Conservation (phyloP, 1,140 invertebrate genomes). For the Pissodes strobi region DNA sequence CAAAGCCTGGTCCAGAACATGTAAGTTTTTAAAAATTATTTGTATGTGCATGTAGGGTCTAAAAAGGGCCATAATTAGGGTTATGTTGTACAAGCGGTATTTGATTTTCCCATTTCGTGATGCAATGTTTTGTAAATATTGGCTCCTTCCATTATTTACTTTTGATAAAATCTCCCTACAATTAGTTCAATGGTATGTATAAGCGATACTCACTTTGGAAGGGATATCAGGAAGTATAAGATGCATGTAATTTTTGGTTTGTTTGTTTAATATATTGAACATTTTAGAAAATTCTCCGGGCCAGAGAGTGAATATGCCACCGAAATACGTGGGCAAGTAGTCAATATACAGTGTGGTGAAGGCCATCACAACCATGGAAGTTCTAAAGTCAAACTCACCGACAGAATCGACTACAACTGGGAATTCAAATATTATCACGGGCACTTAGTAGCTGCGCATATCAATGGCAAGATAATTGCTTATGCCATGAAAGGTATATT, state of each 20-base stretch:
- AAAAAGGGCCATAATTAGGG: neutral
- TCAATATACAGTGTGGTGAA: slow-evolving; percentile 71
- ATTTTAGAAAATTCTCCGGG: slow-evolving; percentile 68
- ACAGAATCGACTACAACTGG: slow-evolving; percentile 92
- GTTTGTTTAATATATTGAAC: neutral
- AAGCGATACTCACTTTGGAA: no score
- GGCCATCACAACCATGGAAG: slow-evolving; percentile 75
- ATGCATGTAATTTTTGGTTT: no score
- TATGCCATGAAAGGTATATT: slow-evolving; percentile 91
- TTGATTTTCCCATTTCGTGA: neutral
- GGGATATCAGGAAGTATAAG: neutral
- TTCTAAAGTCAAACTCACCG: slow-evolving; percentile 88
- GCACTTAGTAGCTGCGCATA: slow-evolving; percentile 86
- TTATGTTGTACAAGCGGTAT: neutral
- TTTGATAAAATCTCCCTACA: no score
- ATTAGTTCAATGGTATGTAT: no score
- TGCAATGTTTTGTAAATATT: no score
- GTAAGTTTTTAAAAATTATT: neutral
- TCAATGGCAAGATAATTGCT: slow-evolving; percentile 81
- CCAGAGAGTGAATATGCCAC: slow-evolving; percentile 71
- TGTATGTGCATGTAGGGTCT: no score
- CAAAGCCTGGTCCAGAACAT: neutral
- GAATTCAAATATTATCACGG: slow-evolving; percentile 84
- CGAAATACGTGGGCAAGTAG: slow-evolving; percentile 69
- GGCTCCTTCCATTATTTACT: no score